These are phyloP conservation scores for Amaurobius ferox DNA, from an alignment of 2,888 invertebrate genomes.

Conservation along the genomic window DNA sequence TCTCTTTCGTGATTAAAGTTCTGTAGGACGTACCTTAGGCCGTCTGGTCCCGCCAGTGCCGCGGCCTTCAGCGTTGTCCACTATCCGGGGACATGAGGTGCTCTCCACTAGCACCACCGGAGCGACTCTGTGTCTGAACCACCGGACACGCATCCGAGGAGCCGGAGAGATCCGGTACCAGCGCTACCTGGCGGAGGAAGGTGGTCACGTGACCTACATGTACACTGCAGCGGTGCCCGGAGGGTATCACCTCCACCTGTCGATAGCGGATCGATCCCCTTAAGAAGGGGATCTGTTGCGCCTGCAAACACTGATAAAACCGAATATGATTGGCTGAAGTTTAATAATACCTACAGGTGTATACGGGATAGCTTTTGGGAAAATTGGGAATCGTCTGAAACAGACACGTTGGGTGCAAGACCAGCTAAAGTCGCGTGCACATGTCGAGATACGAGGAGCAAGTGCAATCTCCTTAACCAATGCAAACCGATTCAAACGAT, in stretches of 20 bases:
- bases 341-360: too few species aligned
- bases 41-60: slow-evolving; percentile 4
- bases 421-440: too few species aligned
- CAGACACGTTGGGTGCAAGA: too few species aligned
- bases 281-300: neutral
- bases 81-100: neutral
- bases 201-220: neutral
- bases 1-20: too few species aligned
- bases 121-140: neutral
- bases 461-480: too few species aligned
- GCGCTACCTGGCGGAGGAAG: slow-evolving; percentile 8
- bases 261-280: neutral
- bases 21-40: neutral
- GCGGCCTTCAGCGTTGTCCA: neutral
- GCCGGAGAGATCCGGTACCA: neutral
- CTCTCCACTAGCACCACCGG: neutral
- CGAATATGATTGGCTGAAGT: too few species aligned
- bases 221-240: slow-evolving; percentile 8
- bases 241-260: slow-evolving; percentile 4
- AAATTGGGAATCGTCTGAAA: too few species aligned
- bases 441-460: too few species aligned
- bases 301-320: too few species aligned
- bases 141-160: neutral
- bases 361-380: too few species aligned
- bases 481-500: too few species aligned